Base-by-base conservation (phyloP, 2,888 invertebrate genomes). In the Polia nebulosa region DNA sequence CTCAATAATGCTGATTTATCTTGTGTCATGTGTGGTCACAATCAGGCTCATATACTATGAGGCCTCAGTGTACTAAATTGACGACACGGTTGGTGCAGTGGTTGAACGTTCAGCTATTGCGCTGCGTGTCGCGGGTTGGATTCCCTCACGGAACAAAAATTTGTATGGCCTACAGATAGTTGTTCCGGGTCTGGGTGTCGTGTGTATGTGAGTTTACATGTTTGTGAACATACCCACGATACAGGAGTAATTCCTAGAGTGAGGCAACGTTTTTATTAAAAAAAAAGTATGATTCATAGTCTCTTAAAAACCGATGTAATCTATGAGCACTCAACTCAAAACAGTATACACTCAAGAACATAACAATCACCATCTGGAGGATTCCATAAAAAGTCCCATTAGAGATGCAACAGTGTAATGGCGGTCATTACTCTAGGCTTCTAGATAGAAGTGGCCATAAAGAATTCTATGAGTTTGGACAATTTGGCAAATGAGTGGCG, bases 401-500 rank as follows among this genome's bases (percentile, higher is more conserved):
- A 57, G 45, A 64, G 64, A 67, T 74, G 62, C 66, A 67, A 78
- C 58, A 55, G 39, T 55, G 67, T 78, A 57, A 83, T 81, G 68
- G 41, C n/a, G 49, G 60, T 41, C 79, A 76, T 82, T 83, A 83
- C 65, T 81, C 63, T 66, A 61, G 68, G 62, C 53, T 60, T 55
- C 44, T 77, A 80, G 83, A 81, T 80, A 80, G 56, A 81, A 81
- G 83, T 72, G 81, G 72, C 61, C 47, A 83, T 82, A 84, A 83
- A 82, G 74, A 81, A 80, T 81, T 83, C 78, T 81, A 81, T 82
- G 81, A 52, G 83, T 81, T 87, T 89, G 87, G 86, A 88, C 89
- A 88, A 92, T 93, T 93, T 92, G 90, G 89, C 89, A 90, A 91
- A 91, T 89, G 90, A 90, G 87, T 87, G 86, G 80, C 78, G 69